Base-by-base conservation (phyloP, 2,113 vertebrate genomes). In the Tetrao urogallus region DNA sequence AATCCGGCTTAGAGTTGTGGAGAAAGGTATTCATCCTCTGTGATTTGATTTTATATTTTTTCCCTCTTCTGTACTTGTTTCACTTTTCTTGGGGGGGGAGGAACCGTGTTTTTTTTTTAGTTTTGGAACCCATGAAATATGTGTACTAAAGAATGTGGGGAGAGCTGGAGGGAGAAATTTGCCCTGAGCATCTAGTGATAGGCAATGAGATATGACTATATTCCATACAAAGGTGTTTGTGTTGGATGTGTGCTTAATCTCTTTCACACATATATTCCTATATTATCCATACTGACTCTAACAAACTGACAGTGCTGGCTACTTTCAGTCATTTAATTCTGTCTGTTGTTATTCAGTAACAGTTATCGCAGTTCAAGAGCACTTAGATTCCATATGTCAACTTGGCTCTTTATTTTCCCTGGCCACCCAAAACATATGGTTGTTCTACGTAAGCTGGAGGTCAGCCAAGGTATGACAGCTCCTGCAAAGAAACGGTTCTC, bases 1-100 rank as follows among this genome's bases (percentile, higher is more conserved):
- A 88, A 99, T 98, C 3, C 95, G 98, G 95, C 97, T 99, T 50
- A 94, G 97, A 76, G 99, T 99, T 12, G 98, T 99, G 56, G 97
- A 98, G 91, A 99, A 98, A 99, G 99, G 99, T 99, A 97, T 82
- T 91, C 40, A 70, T 24, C 43, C 43, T 91, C 2, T 79, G 18
- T 84, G 17, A 38, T 43, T 69, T n/a, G 43, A 71, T 40, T 50
- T 18, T 2, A 42, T 10, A 30, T 54, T 11, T 19, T 30, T 45
- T 0, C 11, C 7, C 10, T 8, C 11, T 71, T 67, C 16, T 67
- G 27, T 81, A 5, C 72, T 27, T 75, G 0, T 72, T 24, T 89
- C 24, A 22, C 14, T 77, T 80, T 80, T 91, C 6, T 48, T 77
- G 69, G 20, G 56, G 72, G 32, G 64, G 19, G 76, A 67, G 30